phyloP scores from a whole-genome alignment of 1,140 invertebrate genomes.

The Saccostrea echinata region DNA sequence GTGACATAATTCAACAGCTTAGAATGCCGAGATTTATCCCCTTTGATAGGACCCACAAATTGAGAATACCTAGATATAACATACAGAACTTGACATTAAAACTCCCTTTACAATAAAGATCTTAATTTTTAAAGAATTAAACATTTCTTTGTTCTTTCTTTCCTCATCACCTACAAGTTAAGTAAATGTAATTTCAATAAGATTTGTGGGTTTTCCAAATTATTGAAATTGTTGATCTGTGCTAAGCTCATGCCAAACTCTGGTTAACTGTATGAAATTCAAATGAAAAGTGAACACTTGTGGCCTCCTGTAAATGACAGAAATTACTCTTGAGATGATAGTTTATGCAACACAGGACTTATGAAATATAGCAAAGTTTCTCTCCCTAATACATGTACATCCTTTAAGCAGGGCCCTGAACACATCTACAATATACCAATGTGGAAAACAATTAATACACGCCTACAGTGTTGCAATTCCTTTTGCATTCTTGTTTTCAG shows the following conservation, averaged over 20 bases:
- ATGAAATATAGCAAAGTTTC: background rate
- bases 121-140: background rate
- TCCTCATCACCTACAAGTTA: background rate
- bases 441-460: background rate
- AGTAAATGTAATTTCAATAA: background rate
- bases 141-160: background rate
- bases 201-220: background rate
- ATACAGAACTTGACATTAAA: constrained; percentile 33
- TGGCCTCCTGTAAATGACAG: constrained; percentile 17
- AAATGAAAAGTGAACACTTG: background rate
- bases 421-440: background rate
- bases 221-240: background rate
- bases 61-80: constrained; percentile 29
- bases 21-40: constrained; percentile 28
- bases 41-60: constrained; percentile 30
- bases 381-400: background rate
- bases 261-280: constrained; percentile 14
- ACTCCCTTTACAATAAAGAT: background rate
- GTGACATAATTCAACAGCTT: constrained; percentile 29
- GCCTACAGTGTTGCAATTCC: background rate
- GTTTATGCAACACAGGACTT: background rate
- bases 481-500: background rate
- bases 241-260: background rate
- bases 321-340: background rate
- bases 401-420: background rate